Evolutionary conservation across 2,888 invertebrate species (phyloP).

Genomic region (Ischnus inquisitorius): DNA sequence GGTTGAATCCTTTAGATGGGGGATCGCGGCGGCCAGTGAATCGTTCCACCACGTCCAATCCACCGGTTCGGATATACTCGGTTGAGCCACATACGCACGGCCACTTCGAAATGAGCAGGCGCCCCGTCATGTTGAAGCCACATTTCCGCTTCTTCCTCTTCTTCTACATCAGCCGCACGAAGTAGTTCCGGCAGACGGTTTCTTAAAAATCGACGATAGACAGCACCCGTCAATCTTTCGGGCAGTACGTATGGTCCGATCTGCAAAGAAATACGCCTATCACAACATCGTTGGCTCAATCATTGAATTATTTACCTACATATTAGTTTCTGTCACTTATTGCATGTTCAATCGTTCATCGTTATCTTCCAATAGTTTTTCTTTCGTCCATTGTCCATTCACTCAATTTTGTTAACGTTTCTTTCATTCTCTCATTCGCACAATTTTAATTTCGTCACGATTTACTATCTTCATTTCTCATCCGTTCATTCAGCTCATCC

Average conservation of each 20-base stretch:
- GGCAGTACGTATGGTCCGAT: background rate
- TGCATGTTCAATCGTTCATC: too few species aligned
- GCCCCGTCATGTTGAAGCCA: conserved; percentile 4
- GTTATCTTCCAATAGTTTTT: too few species aligned
- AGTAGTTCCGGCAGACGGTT: background rate
- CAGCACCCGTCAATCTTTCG: background rate
- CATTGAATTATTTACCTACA: background rate
- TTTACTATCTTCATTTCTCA: background rate
- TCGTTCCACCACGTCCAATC: background rate
- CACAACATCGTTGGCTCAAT: too few species aligned
- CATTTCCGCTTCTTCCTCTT: background rate
- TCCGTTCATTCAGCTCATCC: background rate
- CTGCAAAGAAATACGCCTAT: background rate
- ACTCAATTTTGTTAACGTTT: too few species aligned
- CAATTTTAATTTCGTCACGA: too few species aligned
- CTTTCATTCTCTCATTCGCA: too few species aligned
- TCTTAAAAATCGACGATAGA: background rate
- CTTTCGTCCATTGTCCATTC: too few species aligned
- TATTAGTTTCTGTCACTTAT: background rate
- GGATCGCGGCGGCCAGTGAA: background rate
- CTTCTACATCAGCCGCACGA: background rate
- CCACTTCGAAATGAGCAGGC: background rate
- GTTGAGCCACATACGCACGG: background rate
- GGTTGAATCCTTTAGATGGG: too few species aligned
- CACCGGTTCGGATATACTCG: background rate